Percentiles rank a stretch among this genome's conserved stretches.
phyloP scores from a whole-genome alignment of 2,797 vertebrate species.

The Sebastes wilsoni region DNA sequence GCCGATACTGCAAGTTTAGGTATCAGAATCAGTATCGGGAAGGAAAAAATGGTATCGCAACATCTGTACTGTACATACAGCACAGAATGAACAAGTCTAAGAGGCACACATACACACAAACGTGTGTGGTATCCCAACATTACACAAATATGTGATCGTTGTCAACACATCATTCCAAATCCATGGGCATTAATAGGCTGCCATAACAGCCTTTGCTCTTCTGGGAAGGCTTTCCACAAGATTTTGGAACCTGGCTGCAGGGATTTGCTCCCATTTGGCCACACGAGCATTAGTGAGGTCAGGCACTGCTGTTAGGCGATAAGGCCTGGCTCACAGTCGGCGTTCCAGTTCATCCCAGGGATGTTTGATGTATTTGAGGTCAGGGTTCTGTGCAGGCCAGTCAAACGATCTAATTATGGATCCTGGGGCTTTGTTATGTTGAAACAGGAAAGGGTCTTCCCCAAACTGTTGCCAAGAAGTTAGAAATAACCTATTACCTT shows the following conservation, averaged over 20 bases:
- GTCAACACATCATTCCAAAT: neutral
- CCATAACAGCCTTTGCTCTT: neutral
- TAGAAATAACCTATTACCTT: neutral
- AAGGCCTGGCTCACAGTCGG: neutral
- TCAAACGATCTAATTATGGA: neutral
- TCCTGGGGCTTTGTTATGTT: neutral
- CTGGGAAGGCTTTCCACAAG: neutral
- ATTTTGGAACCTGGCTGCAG: neutral
- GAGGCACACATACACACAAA: neutral
- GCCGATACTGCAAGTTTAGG: accelerated
- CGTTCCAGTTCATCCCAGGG: neutral
- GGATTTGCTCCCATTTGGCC: slow-evolving; percentile 11
- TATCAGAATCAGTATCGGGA: neutral
- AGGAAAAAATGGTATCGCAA: neutral
- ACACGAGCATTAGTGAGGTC: neutral
- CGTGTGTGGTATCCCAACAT: neutral
- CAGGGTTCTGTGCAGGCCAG: neutral
- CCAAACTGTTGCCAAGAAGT: neutral
- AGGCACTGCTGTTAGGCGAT: neutral
- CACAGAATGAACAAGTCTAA: neutral
- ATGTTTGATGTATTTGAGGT: neutral
- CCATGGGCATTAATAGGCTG: neutral
- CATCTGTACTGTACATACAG: neutral
- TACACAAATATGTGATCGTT: neutral
- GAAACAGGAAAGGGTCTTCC: neutral